A percentile compares a stretch with the other conserved stretches of the same genome.
These are phyloP conservation scores for Pachydiplax longipennis DNA, from an alignment of 2,888 invertebrate species.

Conservation along the genomic window DNA sequence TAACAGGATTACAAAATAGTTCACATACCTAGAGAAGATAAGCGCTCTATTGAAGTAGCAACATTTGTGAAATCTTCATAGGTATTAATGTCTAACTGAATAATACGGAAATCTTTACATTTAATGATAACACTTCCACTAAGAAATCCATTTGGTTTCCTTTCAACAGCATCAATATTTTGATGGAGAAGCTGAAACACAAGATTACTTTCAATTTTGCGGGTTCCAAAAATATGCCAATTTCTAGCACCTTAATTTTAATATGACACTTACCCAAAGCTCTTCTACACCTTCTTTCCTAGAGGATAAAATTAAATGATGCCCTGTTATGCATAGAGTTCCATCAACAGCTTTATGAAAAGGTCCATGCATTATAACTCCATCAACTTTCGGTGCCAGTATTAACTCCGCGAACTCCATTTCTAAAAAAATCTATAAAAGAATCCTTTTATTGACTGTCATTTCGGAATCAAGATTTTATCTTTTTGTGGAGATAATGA, in stretches of 20 bases:
- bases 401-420: constrained; percentile 95
- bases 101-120: constrained; percentile 91
- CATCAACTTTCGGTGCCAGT: constrained; percentile 87
- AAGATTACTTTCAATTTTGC: background rate
- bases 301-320: constrained; percentile 89
- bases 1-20: background rate
- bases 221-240: no score
- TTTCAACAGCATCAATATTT: constrained; percentile 89
- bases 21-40: constrained; percentile 75
- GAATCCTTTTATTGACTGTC: background rate
- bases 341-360: constrained; percentile 79
- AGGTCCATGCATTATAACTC: constrained; percentile 81
- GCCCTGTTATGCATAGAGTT: constrained; percentile 90
- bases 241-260: no score
- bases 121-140: constrained; percentile 86
- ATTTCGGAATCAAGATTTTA: background rate
- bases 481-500: background rate
- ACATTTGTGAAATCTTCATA: constrained; percentile 84
- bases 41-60: constrained; percentile 82
- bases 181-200: constrained; percentile 82
- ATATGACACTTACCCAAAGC: constrained; percentile 76
- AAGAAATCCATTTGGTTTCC: constrained; percentile 66
- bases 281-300: constrained; percentile 85
- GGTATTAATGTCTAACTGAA: constrained; percentile 83
- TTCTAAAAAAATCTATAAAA: background rate